These are phyloP conservation scores for Aphidoletes aphidimyza DNA, from an alignment of 2,888 invertebrate species.

Conservation along the genomic window DNA sequence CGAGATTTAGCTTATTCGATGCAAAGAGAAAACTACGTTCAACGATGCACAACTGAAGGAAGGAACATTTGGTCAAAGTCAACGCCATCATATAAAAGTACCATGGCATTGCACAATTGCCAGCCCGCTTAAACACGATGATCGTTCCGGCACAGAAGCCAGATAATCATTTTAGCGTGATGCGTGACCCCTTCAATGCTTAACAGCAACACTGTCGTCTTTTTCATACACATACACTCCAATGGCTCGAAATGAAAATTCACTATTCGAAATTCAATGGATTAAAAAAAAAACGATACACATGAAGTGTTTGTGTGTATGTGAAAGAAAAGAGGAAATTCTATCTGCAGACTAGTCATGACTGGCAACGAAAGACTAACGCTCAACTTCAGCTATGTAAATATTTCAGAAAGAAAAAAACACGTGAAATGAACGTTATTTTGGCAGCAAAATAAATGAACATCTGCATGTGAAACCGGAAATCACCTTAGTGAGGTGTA, in stretches of 20 bases:
- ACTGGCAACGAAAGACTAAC: too few relatives aligned
- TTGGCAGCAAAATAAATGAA: not conserved
- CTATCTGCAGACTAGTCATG: not conserved
- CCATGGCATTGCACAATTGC: not conserved
- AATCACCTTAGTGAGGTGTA: not conserved
- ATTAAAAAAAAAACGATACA: not conserved
- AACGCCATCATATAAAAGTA: not conserved
- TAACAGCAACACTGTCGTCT: conserved; percentile 32
- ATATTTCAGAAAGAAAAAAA: too few relatives aligned
- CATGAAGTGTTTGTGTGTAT: not conserved
- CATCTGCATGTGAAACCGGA: not conserved
- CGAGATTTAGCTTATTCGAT: not conserved
- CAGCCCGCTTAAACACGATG: not conserved
- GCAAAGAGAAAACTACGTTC: conserved; percentile 33
- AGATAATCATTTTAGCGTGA: conserved; percentile 52
- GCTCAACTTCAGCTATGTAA: too few relatives aligned
- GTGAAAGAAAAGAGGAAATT: not conserved
- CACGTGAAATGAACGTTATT: too few relatives aligned
- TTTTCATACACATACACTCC: not conserved
- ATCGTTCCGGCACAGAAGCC: conserved; percentile 52
- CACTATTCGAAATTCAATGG: not conserved
- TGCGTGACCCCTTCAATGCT: conserved; percentile 52
- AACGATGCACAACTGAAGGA: conserved; percentile 16
- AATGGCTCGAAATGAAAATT: not conserved
- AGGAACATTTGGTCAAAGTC: conserved; percentile 48